A percentile compares a stretch with the other conserved stretches of the same genome.
Evolutionary conservation across 30 jellyfish, hydroid and myxozoan species (phyloP).

Genomic region (Chironex yamaguchii): DNA sequence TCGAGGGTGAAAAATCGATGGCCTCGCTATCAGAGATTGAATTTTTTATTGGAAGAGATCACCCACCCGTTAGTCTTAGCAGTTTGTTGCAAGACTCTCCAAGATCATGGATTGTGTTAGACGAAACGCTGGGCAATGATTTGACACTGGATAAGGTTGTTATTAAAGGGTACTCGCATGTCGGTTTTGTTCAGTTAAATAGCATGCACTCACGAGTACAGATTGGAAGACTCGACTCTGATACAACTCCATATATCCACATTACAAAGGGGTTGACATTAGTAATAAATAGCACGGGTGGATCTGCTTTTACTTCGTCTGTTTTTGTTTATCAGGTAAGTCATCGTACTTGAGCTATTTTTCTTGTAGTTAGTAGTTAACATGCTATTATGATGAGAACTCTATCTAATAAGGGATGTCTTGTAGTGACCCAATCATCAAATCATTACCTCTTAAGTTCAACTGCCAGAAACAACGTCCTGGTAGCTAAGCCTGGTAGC

Average conservation of each 20-base stretch:
- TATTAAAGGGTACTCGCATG: constrained; percentile 45
- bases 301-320: constrained; percentile 50
- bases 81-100: constrained; percentile 54
- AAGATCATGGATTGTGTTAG: constrained; percentile 60
- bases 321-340: constrained; percentile 45
- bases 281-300: too few relatives aligned
- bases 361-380: background rate
- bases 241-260: too few relatives aligned
- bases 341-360: background rate
- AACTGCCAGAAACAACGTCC: too few relatives aligned
- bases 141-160: constrained; percentile 7
- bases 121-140: background rate
- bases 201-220: too few relatives aligned
- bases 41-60: constrained; percentile 40
- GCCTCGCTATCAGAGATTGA: constrained; percentile 47
- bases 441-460: too few relatives aligned
- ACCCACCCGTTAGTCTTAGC: constrained; percentile 23
- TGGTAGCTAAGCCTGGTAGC: too few relatives aligned
- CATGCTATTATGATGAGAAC: too few relatives aligned
- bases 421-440: too few relatives aligned
- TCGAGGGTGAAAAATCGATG: constrained; percentile 26
- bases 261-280: too few relatives aligned
- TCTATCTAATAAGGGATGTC: too few relatives aligned
- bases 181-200: constrained; percentile 34
- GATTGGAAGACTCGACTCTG: too few relatives aligned